These are phyloP conservation scores for Eubucco bourcierii DNA, from an alignment of 2,113 vertebrate species.

Conservation along the genomic window DNA sequence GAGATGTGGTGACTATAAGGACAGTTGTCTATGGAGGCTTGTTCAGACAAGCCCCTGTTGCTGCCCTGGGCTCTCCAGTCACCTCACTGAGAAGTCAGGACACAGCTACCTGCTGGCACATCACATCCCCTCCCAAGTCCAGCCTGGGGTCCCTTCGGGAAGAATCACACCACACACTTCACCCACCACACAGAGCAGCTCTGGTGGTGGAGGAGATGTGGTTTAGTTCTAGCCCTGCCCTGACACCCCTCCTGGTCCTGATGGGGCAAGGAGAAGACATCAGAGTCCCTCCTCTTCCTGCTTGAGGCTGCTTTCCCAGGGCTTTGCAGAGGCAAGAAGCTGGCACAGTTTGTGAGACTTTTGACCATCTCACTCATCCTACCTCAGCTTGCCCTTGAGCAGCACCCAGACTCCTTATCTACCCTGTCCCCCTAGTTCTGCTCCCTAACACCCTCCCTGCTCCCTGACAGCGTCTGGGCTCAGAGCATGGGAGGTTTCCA, in stretches of 20 bases:
- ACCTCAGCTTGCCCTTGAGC: neutral
- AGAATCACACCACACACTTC: neutral
- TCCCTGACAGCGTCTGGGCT: neutral
- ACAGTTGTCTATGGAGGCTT: neutral
- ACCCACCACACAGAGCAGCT: neutral
- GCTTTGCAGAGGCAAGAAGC: neutral
- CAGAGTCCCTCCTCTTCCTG: neutral
- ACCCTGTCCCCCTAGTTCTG: accelerated
- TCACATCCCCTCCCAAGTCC: neutral
- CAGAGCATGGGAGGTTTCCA: accelerated
- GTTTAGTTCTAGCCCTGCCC: neutral
- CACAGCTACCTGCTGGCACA: neutral
- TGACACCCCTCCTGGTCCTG: neutral
- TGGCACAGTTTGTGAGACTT: neutral
- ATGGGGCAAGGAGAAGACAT: neutral
- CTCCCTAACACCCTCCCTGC: neutral
- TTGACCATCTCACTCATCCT: neutral
- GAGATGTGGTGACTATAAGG: neutral
- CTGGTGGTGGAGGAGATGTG: neutral
- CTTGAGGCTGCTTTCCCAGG: neutral
- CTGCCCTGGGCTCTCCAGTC: neutral
- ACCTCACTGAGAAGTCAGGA: neutral
- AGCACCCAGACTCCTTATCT: neutral
- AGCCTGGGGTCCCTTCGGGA: neutral
- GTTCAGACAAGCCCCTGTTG: accelerated